Percentiles rank a stretch among this genome's conserved stretches.
phyloP scores from a whole-genome alignment of 1,140 invertebrate genomes.

The Drosophila parvula region DNA sequence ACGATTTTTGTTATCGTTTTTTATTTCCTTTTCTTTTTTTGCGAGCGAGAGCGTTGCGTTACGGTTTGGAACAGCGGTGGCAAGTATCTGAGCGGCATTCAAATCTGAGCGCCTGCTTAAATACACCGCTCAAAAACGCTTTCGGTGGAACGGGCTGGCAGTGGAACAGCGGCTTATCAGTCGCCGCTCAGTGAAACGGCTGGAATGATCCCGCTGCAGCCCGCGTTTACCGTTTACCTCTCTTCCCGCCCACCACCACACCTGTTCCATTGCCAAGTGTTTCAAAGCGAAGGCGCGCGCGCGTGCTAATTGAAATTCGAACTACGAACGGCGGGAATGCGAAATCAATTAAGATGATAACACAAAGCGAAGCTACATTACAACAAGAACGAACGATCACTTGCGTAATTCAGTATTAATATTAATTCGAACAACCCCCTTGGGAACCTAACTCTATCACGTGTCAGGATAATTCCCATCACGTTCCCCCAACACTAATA shows the following conservation, averaged over 20 bases:
- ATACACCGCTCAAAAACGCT: conserved; percentile 52
- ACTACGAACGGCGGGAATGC: conserved; percentile 40
- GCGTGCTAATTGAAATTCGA: conserved; percentile 59
- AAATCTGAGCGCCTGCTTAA: conserved; percentile 62
- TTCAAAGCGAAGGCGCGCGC: background rate
- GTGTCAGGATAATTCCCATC: no score
- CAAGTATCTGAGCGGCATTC: conserved; percentile 72
- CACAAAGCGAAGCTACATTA: conserved; percentile 2
- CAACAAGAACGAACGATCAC: background rate
- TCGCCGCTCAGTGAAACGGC: background rate
- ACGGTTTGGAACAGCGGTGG: conserved; percentile 41
- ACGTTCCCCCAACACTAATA: no score
- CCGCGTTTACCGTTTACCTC: background rate
- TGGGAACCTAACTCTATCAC: no score
- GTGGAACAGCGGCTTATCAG: conserved; percentile 52
- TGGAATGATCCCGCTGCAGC: background rate
- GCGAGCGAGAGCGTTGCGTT: conserved; percentile 28
- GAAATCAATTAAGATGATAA: conserved; percentile 48
- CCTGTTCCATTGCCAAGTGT: conserved; percentile 4
- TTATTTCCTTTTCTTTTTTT: conserved; percentile 4
- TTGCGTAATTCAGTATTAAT: background rate
- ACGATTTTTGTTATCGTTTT: conserved; percentile 6
- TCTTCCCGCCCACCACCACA: background rate
- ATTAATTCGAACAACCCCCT: no score
- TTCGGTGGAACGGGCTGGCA: conserved; percentile 40